phyloP scores from a whole-genome alignment of 2,113 vertebrate species.

The Tichodroma muraria region DNA sequence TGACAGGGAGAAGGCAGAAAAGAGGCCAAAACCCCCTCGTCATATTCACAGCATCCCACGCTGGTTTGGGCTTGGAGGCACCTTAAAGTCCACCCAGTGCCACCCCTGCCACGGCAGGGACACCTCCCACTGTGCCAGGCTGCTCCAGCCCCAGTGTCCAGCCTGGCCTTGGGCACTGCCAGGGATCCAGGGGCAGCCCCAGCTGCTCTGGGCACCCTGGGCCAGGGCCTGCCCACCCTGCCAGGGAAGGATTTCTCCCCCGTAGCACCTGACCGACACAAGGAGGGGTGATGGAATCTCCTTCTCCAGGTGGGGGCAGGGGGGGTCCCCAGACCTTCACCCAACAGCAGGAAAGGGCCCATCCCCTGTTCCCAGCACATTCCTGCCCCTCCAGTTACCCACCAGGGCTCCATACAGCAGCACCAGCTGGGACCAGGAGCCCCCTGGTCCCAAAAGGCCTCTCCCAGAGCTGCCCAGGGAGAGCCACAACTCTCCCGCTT shows the following conservation, averaged over 20 bases:
- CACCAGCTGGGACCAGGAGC: no score
- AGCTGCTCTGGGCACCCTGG: neutral
- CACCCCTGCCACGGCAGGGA: neutral
- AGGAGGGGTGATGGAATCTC: neutral
- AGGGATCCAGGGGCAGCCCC: neutral
- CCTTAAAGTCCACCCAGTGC: fast-evolving
- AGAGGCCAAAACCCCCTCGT: neutral
- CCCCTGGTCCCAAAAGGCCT: fast-evolving
- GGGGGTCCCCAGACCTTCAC: neutral
- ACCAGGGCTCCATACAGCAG: fast-evolving
- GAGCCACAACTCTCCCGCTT: fast-evolving
- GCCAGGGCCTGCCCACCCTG: neutral
- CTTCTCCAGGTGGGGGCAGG: neutral
- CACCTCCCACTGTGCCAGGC: neutral
- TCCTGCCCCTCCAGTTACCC: neutral
- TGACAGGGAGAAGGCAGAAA: neutral
- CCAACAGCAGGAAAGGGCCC: fast-evolving
- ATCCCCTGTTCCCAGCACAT: fast-evolving
- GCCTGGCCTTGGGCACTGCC: neutral
- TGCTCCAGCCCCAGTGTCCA: neutral
- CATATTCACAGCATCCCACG: neutral
- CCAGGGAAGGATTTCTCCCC: neutral
- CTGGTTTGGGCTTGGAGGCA: neutral
- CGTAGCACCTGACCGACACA: neutral
- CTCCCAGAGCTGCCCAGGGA: neutral